A percentile compares a stretch with the other conserved stretches of the same genome.
phyloP scores from a whole-genome alignment of 2,113 vertebrate genomes.

The Sceloporus undulatus region DNA sequence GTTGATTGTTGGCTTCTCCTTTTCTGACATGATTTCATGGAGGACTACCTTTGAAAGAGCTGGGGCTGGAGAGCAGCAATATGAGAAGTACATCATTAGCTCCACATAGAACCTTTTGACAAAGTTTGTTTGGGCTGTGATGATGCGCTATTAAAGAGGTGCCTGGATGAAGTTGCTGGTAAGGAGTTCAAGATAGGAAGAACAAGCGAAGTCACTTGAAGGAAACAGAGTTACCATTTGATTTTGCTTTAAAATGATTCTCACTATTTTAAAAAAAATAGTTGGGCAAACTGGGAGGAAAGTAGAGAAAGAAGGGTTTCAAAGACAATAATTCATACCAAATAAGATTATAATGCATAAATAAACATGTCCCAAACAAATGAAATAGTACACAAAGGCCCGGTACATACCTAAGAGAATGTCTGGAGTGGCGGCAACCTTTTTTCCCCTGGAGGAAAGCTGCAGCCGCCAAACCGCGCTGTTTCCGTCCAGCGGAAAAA shows the following conservation, averaged over 20 bases:
- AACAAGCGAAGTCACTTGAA: not conserved
- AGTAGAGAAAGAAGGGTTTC: no score
- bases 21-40: constrained; percentile 74
- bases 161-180: not conserved
- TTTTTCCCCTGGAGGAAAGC: no score
- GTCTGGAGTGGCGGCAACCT: no score
- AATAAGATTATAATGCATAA: no score
- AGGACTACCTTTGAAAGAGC: constrained; percentile 64
- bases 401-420: no score
- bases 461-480: no score
- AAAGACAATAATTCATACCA: no score
- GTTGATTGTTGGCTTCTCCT: constrained; percentile 76
- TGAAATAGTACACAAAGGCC: no score
- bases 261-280: not conserved
- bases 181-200: not conserved
- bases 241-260: not conserved
- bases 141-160: constrained; percentile 42
- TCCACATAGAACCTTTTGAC: constrained; percentile 55
- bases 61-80: constrained; percentile 53
- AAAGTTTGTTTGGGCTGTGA: constrained; percentile 57
- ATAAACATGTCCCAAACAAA: no score
- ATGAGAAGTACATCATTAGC: constrained; percentile 64
- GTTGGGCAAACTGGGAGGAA: not conserved
- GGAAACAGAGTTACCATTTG: not conserved
- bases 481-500: no score